These are phyloP conservation scores for Spinibarbus caldwelli DNA, from an alignment of 2,797 vertebrate species.

Conservation along the genomic window DNA sequence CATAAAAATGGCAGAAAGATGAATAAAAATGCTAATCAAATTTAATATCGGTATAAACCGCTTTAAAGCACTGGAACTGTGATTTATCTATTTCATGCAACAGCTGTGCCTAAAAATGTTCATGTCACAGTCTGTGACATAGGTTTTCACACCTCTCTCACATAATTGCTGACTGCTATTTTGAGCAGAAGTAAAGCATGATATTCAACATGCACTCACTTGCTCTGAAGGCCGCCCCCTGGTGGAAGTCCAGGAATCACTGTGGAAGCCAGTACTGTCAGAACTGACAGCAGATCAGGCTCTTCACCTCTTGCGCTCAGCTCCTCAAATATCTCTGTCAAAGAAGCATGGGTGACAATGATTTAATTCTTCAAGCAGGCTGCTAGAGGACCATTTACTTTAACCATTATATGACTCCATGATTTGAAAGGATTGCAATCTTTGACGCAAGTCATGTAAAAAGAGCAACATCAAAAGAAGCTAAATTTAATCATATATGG, in stretches of 20 bases:
- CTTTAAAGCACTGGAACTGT: not conserved
- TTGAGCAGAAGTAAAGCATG: not conserved
- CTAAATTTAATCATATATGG: not conserved
- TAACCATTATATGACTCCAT: not conserved
- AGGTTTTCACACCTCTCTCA: not conserved
- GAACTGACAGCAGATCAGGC: slow-evolving; percentile 79
- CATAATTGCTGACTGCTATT: not conserved
- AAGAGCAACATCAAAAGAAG: not conserved
- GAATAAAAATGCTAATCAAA: not conserved
- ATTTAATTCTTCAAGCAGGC: not conserved
- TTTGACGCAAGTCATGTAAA: not conserved
- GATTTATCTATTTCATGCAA: not conserved
- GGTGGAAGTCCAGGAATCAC: slow-evolving; percentile 82
- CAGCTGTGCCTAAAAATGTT: not conserved
- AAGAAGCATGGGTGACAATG: not conserved
- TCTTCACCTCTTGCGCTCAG: slow-evolving; percentile 75
- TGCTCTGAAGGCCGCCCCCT: slow-evolving; percentile 85
- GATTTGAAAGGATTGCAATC: not conserved
- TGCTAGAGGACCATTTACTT: not conserved
- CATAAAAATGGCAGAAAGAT: not conserved
- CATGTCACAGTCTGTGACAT: not conserved
- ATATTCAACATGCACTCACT: slow-evolving; percentile 67
- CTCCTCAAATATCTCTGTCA: slow-evolving; percentile 79
- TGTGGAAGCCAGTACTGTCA: slow-evolving; percentile 78
- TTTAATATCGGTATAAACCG: not conserved